Evolutionary conservation across 2,888 invertebrate species (phyloP).

Genomic region (Mellilla xanthometata): DNA sequence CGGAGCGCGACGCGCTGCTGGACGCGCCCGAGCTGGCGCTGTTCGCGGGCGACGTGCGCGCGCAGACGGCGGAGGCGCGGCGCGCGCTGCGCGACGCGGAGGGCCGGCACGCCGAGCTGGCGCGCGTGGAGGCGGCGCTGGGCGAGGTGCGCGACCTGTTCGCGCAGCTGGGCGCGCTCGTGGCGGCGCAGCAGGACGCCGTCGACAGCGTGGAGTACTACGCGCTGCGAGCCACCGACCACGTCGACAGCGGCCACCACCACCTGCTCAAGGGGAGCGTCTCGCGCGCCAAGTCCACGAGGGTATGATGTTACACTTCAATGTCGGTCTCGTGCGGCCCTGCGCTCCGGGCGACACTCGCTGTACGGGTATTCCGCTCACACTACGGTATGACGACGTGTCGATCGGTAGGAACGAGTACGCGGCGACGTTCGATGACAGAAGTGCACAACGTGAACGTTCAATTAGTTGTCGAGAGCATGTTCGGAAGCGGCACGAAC

Average conservation of each 20-base stretch:
- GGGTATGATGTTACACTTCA: constrained; percentile 57
- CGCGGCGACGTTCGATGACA: too few species aligned
- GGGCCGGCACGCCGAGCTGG: constrained; percentile 90
- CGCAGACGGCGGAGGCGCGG: constrained; percentile 90
- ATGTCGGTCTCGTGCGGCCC: neutral
- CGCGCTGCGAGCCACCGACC: constrained; percentile 83
- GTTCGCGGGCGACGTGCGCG: constrained; percentile 79
- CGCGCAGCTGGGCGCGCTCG: constrained; percentile 90
- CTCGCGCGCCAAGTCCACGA: constrained; percentile 68
- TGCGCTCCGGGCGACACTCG: neutral
- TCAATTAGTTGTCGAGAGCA: too few species aligned
- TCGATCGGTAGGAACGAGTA: too few species aligned
- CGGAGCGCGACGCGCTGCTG: constrained; percentile 67
- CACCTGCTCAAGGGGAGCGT: constrained; percentile 79
- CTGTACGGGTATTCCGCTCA: too few species aligned
- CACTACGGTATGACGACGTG: too few species aligned
- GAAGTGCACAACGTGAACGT: too few species aligned
- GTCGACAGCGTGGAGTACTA: constrained; percentile 86
- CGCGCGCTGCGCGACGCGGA: constrained; percentile 90
- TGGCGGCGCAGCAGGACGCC: constrained; percentile 87
- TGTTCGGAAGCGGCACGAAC: too few species aligned
- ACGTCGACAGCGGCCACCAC: constrained; percentile 80
- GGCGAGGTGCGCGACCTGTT: constrained; percentile 91
- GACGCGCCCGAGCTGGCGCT: constrained; percentile 67
- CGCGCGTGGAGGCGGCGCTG: constrained; percentile 91